Percentiles rank a stretch among this genome's conserved stretches.
phyloP scores from a whole-genome alignment of 2,888 invertebrate species.

The Abrostola tripartita region DNA sequence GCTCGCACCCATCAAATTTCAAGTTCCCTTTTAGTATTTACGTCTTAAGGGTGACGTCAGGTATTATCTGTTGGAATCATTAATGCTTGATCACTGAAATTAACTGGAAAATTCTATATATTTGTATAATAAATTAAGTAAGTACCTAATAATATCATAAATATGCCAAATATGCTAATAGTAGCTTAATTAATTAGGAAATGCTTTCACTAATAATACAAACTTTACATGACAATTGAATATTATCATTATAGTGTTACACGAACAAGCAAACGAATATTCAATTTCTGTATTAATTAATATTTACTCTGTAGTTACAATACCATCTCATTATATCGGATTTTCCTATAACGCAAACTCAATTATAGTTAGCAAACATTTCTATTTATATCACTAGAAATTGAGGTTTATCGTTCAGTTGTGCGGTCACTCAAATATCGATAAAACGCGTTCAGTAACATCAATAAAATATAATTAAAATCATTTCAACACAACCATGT shows the following conservation, averaged over 20 bases:
- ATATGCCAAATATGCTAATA: too few species aligned
- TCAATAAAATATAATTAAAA: not conserved
- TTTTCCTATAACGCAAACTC: slow-evolving; percentile 42
- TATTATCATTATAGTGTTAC: not conserved
- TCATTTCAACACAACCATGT: not conserved
- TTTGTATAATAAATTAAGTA: too few species aligned
- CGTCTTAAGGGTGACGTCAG: too few species aligned
- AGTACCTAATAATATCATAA: too few species aligned
- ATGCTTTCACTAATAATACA: too few species aligned
- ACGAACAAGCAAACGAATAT: slow-evolving; percentile 28
- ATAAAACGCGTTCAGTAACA: not conserved
- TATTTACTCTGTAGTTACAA: slow-evolving; percentile 41
- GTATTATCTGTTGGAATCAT: too few species aligned
- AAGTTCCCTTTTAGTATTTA: too few species aligned
- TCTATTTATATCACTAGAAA: slow-evolving; percentile 33
- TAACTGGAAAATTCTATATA: too few species aligned
- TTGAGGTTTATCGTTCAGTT: slow-evolving; percentile 15
- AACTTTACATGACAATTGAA: not conserved
- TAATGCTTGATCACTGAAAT: too few species aligned
- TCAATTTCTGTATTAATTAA: slow-evolving; percentile 42
- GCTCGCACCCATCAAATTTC: too few species aligned
- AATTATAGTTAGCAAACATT: slow-evolving; percentile 60
- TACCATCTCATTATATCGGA: slow-evolving; percentile 43
- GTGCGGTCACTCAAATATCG: slow-evolving; percentile 10
- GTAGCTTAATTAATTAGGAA: too few species aligned